A percentile compares a stretch with the other conserved stretches of the same genome.
Evolutionary conservation across 2,888 invertebrate species (phyloP).

Genomic region (Plebejus melissa): DNA sequence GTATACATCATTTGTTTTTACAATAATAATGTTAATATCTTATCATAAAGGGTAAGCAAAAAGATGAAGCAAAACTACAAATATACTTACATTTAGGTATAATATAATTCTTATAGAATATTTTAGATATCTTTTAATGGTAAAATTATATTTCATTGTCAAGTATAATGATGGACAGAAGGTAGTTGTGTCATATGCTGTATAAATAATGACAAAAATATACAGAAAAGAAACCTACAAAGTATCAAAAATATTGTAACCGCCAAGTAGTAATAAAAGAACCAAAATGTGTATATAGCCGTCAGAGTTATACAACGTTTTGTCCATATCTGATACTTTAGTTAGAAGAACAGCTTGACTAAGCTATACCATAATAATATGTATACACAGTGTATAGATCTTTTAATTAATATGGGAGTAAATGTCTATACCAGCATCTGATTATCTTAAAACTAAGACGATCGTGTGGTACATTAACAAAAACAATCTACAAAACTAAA

Average conservation of each 20-base stretch:
- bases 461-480: conserved; percentile 43
- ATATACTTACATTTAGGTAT: conserved; percentile 10
- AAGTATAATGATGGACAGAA: background rate
- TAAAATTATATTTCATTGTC: background rate
- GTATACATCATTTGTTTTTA: background rate
- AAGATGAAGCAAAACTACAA: conserved; percentile 24
- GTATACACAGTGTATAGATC: background rate
- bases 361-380: no score
- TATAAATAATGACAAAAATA: background rate
- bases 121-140: background rate
- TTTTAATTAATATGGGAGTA: background rate
- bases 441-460: conserved; percentile 28
- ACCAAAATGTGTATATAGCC: background rate
- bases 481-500: conserved; percentile 45
- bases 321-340: no score
- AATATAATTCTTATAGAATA: background rate
- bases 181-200: background rate
- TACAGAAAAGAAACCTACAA: background rate
- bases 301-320: no score
- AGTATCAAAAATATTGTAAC: conserved; percentile 32
- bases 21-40: conserved; percentile 3
- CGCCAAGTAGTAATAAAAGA: background rate
- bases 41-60: background rate
- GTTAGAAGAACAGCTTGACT: no score
- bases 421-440: conserved; percentile 36